Conservation (phyloP, 2,113 vertebrate genomes). For the Potamarius usumacintae region DNA sequence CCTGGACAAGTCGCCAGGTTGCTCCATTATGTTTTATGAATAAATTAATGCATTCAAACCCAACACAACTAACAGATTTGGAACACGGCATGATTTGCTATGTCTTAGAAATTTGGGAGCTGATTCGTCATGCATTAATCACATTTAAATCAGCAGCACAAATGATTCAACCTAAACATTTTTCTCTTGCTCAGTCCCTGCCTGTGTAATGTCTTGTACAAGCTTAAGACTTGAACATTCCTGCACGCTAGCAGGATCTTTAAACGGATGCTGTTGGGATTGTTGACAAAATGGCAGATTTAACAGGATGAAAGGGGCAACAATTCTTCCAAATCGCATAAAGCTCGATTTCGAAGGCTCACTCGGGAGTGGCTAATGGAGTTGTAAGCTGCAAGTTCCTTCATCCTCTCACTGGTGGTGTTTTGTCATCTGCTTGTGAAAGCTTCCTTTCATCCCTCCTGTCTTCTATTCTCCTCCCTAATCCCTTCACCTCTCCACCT, state of each 20-base stretch:
- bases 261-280: constrained; percentile 1
- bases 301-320: constrained; percentile 25
- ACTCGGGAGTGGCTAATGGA: constrained; percentile 29
- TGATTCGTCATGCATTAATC: background rate
- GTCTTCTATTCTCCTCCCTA: constrained; percentile 25
- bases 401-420: constrained; percentile 22
- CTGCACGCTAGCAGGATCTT: background rate
- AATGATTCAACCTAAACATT: background rate
- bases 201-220: background rate
- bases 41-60: background rate
- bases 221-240: background rate
- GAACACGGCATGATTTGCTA: background rate
- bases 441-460: constrained; percentile 17
- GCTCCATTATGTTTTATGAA: background rate
- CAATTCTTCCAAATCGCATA: constrained; percentile 7
- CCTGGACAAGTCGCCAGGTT: no score
- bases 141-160: background rate
- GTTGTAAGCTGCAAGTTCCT: constrained; percentile 27
- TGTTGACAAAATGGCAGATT: constrained; percentile 30
- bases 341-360: constrained; percentile 22
- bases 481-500: constrained; percentile 33
- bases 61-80: background rate
- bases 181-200: background rate
- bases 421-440: constrained; percentile 40
- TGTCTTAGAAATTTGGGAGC: background rate